A percentile compares a stretch with the other conserved stretches of the same genome.
Evolutionary conservation across 1,140 invertebrate genomes (phyloP).

Genomic region (Drosophila oshimai): DNA sequence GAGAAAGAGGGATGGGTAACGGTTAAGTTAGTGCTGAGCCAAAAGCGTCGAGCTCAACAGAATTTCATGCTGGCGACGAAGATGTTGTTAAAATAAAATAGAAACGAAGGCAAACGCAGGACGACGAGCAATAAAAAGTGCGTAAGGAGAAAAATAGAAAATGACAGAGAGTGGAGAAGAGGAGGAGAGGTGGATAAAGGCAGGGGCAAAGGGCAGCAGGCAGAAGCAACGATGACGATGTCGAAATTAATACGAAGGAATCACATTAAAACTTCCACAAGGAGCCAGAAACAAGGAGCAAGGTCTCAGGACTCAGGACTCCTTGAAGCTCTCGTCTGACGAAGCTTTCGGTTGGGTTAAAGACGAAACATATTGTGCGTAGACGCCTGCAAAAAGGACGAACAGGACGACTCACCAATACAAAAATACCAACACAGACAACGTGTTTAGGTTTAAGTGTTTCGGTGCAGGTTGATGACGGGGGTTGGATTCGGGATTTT

Average conservation of each 20-base stretch:
- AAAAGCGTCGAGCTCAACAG: slow-evolving; percentile 68
- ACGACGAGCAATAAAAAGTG: slow-evolving; percentile 72
- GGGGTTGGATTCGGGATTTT: slow-evolving; percentile 44
- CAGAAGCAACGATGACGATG: slow-evolving; percentile 70
- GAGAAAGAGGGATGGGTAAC: slow-evolving; percentile 13
- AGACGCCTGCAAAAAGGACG: slow-evolving; percentile 69
- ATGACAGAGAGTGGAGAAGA: slow-evolving; percentile 16
- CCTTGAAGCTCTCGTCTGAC: slow-evolving; percentile 31
- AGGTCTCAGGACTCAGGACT: slow-evolving; percentile 9
- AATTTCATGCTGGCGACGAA: slow-evolving; percentile 65
- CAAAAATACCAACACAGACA: slow-evolving; percentile 44
- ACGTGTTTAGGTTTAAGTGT: slow-evolving; percentile 80
- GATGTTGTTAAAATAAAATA: slow-evolving; percentile 76
- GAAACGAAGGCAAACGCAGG: slow-evolving; percentile 36
- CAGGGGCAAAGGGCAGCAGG: slow-evolving; percentile 1
- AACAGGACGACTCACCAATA: slow-evolving; percentile 39
- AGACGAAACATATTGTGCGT: slow-evolving; percentile 80
- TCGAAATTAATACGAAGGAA: slow-evolving; percentile 79
- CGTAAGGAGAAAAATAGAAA: slow-evolving; percentile 71
- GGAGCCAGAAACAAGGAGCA: slow-evolving; percentile 19
- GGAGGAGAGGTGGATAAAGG: neutral
- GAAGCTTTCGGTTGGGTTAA: slow-evolving; percentile 75
- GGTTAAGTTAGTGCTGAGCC: slow-evolving; percentile 38
- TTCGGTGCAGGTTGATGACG: slow-evolving; percentile 63
- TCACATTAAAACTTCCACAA: slow-evolving; percentile 78